Percentiles rank a stretch among this genome's conserved stretches.
Evolutionary conservation across 37 sponge, comb jelly and placozoan species (phyloP).

Genomic region (Halichondria panicea): DNA sequence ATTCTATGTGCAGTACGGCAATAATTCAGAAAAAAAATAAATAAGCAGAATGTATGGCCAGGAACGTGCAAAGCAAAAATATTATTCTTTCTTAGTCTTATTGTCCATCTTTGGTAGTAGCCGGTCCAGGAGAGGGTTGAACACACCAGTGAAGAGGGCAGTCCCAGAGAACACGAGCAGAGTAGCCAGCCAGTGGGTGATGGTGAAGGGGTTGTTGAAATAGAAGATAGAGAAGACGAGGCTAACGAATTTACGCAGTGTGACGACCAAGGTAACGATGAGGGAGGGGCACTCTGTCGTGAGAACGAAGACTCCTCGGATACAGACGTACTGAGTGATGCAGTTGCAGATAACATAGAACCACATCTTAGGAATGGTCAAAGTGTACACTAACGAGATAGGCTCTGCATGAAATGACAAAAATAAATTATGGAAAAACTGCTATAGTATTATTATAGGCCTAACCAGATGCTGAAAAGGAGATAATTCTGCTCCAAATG

Average conservation of each 20-base stretch:
- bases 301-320: slow-evolving; percentile 81
- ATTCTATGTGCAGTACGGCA: too few relatives aligned
- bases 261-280: slow-evolving; percentile 90
- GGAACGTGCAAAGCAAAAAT: too few relatives aligned
- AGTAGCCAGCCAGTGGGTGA: slow-evolving; percentile 88
- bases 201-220: slow-evolving; percentile 93
- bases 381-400: slow-evolving; percentile 3
- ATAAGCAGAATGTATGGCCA: too few relatives aligned
- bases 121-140: neutral
- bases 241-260: slow-evolving; percentile 90
- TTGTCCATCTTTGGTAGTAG: too few relatives aligned
- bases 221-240: slow-evolving; percentile 92
- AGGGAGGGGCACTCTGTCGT: slow-evolving; percentile 92
- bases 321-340: slow-evolving; percentile 85
- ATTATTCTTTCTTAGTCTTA: neutral
- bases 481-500: slow-evolving; percentile 22
- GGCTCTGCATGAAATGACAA: slow-evolving; percentile 18
- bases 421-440: neutral
- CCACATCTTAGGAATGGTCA: slow-evolving; percentile 78
- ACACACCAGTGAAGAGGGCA: slow-evolving; percentile 56
- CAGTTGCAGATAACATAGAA: slow-evolving; percentile 65
- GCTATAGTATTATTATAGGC: neutral
- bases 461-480: slow-evolving; percentile 66
- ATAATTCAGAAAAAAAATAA: too few relatives aligned
- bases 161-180: slow-evolving; percentile 85